A percentile compares a stretch with the other conserved stretches of the same genome.
These are phyloP conservation scores for Girardia tigrina DNA, from an alignment of 2,888 invertebrate species.

Conservation along the genomic window DNA sequence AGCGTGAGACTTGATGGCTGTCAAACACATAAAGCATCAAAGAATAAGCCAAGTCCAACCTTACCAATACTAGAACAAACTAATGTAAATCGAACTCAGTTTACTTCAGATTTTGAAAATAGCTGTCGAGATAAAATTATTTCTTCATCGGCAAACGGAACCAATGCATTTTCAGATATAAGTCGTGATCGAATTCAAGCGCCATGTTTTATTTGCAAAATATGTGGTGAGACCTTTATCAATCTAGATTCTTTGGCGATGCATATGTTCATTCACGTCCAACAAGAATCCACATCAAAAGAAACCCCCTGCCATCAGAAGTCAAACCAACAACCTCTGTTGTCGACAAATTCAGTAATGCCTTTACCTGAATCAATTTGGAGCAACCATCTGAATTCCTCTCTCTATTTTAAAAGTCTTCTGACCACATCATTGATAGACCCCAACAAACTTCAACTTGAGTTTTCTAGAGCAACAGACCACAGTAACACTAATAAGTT, in stretches of 20 bases:
- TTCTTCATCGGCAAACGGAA: not conserved
- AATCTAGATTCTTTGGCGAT: conserved; percentile 34
- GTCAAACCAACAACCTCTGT: not conserved
- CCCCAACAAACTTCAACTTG: conserved; percentile 24
- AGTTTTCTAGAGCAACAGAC: not conserved
- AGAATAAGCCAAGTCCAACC: conserved; percentile 20
- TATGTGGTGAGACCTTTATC: conserved; percentile 31
- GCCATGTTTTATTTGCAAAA: conserved; percentile 28
- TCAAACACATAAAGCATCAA: conserved; percentile 13
- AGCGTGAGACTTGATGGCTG: conserved; percentile 34
- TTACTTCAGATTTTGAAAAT: not conserved
- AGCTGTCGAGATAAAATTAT: not conserved
- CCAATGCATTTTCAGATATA: not conserved
- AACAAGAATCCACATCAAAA: conserved; percentile 24
- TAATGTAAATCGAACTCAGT: conserved; percentile 14
- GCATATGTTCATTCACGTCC: conserved; percentile 36
- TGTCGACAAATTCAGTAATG: not conserved
- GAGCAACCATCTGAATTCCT: conserved; percentile 1
- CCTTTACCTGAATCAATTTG: not conserved
- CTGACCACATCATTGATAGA: not conserved
- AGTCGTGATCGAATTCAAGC: not conserved
- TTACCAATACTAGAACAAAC: conserved; percentile 12
- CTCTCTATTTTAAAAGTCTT: conserved; percentile 18
- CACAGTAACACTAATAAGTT: not conserved
- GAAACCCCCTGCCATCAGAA: not conserved